Evolutionary conservation across 2,113 vertebrate genomes (phyloP).

Genomic region (Strix uralensis): DNA sequence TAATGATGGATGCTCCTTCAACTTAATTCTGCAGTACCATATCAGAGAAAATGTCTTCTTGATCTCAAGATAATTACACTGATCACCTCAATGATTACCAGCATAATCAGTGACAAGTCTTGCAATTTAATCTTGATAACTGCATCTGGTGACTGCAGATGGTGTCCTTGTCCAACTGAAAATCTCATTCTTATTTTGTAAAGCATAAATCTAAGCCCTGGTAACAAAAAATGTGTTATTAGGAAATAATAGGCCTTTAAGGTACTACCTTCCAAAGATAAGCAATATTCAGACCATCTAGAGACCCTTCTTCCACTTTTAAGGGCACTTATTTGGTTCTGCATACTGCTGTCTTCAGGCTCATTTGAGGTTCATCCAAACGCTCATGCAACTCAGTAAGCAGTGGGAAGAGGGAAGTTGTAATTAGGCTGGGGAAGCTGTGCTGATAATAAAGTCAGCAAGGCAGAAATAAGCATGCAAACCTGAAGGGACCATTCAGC

Average conservation of each 20-base stretch:
- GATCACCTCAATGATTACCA: slow-evolving; percentile 43
- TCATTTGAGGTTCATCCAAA: slow-evolving; percentile 3
- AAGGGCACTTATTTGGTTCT: not conserved
- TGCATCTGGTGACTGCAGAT: slow-evolving; percentile 53
- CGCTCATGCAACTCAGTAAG: not conserved
- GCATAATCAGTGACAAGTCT: slow-evolving; percentile 31
- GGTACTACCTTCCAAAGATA: not conserved
- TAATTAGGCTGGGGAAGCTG: slow-evolving; percentile 30
- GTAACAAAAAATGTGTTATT: not conserved
- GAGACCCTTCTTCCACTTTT: not conserved
- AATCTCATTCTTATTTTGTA: not conserved
- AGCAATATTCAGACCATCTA: not conserved
- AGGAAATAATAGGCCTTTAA: not conserved
- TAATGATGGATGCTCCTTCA: slow-evolving; percentile 1
- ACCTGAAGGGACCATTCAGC: slow-evolving; percentile 1
- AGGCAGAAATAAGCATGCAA: slow-evolving; percentile 19
- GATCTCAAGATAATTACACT: slow-evolving; percentile 50
- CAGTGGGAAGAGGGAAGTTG: not conserved
- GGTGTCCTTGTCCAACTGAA: not conserved
- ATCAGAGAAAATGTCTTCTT: not conserved
- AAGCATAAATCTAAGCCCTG: not conserved
- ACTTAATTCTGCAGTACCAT: not conserved
- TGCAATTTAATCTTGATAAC: slow-evolving; percentile 38
- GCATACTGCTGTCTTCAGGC: not conserved
- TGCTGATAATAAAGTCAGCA: slow-evolving; percentile 34